Conservation (phyloP, 2,888 invertebrate genomes). For the Megalurothrips usitatus region DNA sequence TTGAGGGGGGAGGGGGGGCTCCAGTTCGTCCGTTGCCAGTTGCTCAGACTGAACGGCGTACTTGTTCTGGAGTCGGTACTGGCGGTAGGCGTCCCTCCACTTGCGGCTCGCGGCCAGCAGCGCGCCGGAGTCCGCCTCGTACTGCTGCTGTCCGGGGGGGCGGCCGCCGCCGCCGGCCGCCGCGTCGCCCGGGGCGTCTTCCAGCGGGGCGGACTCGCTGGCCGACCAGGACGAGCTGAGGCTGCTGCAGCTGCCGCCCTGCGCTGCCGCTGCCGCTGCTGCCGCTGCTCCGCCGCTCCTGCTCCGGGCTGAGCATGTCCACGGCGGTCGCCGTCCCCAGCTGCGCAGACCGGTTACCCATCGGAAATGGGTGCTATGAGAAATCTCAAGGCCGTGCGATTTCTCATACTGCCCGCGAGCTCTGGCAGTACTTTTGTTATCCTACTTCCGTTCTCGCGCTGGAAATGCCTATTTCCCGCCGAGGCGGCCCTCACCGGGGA, state of each 20-base stretch:
- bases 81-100: conserved; percentile 7
- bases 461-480: no score
- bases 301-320: background rate
- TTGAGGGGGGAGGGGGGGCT: no score
- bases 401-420: no score
- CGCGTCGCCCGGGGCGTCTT: background rate
- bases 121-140: background rate
- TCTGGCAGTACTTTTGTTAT: no score
- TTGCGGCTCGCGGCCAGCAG: background rate
- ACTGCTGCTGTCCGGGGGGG: background rate
- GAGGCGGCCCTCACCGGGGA: no score
- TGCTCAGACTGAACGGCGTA: no score
- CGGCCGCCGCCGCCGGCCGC: background rate
- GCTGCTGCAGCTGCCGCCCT: background rate
- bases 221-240: background rate
- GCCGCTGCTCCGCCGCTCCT: background rate
- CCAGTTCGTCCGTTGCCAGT: no score
- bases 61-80: background rate
- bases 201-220: background rate
- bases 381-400: no score
- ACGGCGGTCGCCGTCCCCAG: background rate
- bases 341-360: no score
- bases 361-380: no score
- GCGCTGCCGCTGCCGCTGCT: background rate
- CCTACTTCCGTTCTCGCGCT: no score